Conservation (phyloP, 2,113 vertebrate genomes). For the Coregonus clupeaformis region DNA sequence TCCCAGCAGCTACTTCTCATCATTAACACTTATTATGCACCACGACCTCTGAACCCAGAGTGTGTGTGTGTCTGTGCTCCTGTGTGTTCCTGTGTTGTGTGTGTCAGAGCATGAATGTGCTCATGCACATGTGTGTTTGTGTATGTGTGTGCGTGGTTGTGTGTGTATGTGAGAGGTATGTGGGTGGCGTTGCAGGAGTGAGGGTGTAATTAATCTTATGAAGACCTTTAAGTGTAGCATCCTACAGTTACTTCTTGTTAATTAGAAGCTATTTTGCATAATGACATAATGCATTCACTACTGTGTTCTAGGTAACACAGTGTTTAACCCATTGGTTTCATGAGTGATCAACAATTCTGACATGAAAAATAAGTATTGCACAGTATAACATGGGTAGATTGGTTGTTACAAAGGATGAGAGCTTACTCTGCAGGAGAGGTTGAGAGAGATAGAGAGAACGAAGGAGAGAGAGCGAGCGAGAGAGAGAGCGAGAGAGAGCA, state of each 20-base stretch:
- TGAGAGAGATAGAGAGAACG: neutral
- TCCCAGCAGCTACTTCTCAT: constrained; percentile 51
- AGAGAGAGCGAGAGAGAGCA: neutral
- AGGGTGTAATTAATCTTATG: constrained; percentile 18
- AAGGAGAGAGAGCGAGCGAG: neutral
- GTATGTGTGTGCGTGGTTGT: neutral
- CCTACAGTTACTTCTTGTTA: neutral
- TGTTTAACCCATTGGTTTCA: neutral
- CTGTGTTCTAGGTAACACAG: constrained; percentile 19
- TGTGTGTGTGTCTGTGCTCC: neutral
- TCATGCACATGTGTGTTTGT: neutral
- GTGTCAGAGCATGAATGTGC: neutral
- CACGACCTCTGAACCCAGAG: constrained; percentile 26
- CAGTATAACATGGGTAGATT: neutral
- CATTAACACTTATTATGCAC: constrained; percentile 50
- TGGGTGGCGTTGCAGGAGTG: neutral
- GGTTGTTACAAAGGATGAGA: neutral
- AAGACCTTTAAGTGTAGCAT: constrained; percentile 8
- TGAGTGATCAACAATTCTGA: neutral
- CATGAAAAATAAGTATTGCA: neutral
- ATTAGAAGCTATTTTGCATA: neutral
- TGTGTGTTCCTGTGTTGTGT: neutral
- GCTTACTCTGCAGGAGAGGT: too few relatives aligned
- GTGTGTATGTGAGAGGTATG: neutral
- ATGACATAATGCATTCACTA: neutral